Evolutionary conservation across 2,797 vertebrate species (phyloP).

Genomic region (Peromyscus eremicus): DNA sequence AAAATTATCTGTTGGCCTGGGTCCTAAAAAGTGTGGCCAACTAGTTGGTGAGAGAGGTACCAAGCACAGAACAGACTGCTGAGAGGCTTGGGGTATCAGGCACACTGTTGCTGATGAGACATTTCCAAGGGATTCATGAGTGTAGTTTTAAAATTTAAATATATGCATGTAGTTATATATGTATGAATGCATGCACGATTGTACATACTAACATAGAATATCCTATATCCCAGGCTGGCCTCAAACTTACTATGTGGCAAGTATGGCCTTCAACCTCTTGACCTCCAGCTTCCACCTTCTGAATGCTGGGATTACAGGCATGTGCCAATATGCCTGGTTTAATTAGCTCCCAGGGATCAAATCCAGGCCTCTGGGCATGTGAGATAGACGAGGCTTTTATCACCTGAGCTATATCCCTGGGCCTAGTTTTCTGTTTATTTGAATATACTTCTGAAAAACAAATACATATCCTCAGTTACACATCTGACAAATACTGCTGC

Average conservation of each 20-base stretch:
- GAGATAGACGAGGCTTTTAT: not conserved
- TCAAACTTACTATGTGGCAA: not conserved
- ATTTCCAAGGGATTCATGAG: not conserved
- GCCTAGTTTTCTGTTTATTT: constrained; percentile 11
- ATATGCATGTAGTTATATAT: not conserved
- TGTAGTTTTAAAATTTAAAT: constrained; percentile 1
- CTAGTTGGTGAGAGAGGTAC: not conserved
- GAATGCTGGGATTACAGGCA: not conserved
- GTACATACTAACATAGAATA: not conserved
- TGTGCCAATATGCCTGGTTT: not conserved
- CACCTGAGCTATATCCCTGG: not conserved
- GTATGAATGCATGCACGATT: not conserved
- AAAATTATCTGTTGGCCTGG: not conserved
- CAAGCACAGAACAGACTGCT: not conserved
- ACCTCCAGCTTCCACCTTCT: not conserved
- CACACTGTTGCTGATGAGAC: not conserved
- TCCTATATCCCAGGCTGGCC: not conserved
- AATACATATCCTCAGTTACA: not conserved
- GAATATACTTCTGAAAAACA: constrained; percentile 6
- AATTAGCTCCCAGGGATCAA: not conserved
- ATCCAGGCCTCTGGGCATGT: not conserved
- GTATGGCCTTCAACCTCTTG: not conserved
- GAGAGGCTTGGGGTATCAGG: not conserved
- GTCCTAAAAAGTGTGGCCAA: not conserved
- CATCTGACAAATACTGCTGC: not conserved